Evolutionary conservation across 1,140 invertebrate genomes (phyloP).

Genomic region (Cyclina sinensis): DNA sequence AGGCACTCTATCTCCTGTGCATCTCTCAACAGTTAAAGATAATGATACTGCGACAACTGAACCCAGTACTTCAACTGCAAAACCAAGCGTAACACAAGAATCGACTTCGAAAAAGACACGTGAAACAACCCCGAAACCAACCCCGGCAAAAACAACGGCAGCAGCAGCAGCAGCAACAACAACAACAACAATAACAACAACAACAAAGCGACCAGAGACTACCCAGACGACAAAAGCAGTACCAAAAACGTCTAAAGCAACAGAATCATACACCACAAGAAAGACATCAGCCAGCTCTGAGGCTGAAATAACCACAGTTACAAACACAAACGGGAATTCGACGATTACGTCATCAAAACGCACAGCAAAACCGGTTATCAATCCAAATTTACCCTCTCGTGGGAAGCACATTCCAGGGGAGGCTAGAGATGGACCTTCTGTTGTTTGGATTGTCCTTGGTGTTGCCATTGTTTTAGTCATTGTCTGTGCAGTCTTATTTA

Average conservation of each 20-base stretch:
- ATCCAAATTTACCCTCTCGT: neutral
- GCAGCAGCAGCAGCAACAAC: neutral
- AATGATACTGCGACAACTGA: no score
- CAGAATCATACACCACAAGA: neutral
- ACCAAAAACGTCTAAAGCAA: neutral
- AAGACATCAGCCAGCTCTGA: neutral
- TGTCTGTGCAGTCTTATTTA: no score
- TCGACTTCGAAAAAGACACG: no score
- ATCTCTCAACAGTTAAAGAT: no score
- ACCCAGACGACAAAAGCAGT: neutral
- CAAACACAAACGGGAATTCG: neutral
- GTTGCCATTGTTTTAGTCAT: no score
- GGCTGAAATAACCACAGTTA: neutral
- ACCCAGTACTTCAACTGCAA: no score
- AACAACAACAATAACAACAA: neutral
- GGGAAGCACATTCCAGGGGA: neutral
- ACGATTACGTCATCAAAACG: neutral
- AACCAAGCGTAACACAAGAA: no score
- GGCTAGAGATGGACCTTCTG: neutral
- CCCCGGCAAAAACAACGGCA: no score
- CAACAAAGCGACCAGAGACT: neutral
- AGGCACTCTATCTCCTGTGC: no score
- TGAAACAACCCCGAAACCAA: neutral
- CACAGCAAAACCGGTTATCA: neutral
- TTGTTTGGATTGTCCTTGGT: no score